Evolutionary conservation across 2,113 vertebrate species (phyloP).

Genomic region (Gopherus evgoodei): DNA sequence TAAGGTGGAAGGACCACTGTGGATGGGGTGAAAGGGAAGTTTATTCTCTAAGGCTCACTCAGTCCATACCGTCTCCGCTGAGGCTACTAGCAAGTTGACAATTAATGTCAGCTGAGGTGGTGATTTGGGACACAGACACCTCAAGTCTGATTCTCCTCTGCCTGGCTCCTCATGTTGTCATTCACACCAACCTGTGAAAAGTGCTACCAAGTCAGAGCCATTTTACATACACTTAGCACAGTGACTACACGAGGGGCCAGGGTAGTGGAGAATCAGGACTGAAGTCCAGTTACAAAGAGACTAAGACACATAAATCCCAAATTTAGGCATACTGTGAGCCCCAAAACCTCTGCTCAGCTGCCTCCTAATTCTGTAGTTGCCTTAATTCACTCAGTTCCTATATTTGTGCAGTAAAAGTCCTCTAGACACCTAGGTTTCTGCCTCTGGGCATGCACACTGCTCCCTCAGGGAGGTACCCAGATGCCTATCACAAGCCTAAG

Average conservation of each 20-base stretch:
- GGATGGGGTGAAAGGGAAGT: neutral
- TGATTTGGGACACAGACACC: accelerated
- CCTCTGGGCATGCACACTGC: neutral
- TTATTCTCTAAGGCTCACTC: neutral
- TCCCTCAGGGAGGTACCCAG: neutral
- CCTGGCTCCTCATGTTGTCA: neutral
- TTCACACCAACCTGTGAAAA: neutral
- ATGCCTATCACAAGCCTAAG: neutral
- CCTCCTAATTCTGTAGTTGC: neutral
- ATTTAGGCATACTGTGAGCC: neutral
- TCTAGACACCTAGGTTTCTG: neutral
- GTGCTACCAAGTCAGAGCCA: constrained; percentile 27
- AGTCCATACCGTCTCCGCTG: neutral
- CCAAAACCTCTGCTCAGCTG: neutral
- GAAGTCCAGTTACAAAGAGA: neutral
- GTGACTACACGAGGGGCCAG: neutral
- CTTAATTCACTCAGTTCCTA: neutral
- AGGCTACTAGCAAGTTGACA: accelerated
- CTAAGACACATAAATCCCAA: neutral
- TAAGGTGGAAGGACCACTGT: neutral
- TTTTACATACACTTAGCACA: constrained; percentile 7
- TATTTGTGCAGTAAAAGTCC: neutral
- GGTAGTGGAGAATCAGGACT: neutral
- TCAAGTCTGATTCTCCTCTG: neutral
- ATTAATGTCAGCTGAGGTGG: neutral